phyloP scores from a whole-genome alignment of 2,888 invertebrate species.

The Strigamia maritima region DNA sequence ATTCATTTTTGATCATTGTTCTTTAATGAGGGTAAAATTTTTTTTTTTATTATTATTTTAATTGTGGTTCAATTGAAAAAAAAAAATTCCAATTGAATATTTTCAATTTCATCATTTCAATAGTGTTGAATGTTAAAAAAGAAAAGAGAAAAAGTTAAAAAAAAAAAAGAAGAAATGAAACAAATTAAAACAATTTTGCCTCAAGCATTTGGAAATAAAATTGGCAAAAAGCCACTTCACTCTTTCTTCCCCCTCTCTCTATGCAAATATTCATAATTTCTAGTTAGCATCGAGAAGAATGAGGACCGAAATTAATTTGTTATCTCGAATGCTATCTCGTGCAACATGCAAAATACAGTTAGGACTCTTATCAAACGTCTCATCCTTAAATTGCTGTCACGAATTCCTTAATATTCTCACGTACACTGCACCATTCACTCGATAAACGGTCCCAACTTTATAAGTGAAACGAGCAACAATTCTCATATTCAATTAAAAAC shows the following conservation, averaged over 20 bases:
- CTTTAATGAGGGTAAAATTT: not conserved
- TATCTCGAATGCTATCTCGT: slow-evolving; percentile 25
- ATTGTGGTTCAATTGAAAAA: slow-evolving; percentile 11
- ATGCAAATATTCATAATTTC: not conserved
- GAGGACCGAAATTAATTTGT: slow-evolving; percentile 18
- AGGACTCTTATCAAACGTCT: slow-evolving; percentile 20
- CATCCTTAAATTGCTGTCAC: slow-evolving; percentile 19
- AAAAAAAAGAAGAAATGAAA: not conserved
- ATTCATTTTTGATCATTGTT: not conserved
- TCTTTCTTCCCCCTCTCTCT: not conserved
- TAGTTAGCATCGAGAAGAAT: slow-evolving; percentile 13
- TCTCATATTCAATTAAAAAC: not conserved
- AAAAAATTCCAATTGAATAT: slow-evolving; percentile 5
- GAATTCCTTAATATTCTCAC: slow-evolving; percentile 7
- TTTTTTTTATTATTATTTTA: not conserved
- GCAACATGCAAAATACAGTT: slow-evolving; percentile 23
- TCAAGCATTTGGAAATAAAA: slow-evolving; percentile 9
- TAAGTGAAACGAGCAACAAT: not conserved
- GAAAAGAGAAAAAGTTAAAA: not conserved
- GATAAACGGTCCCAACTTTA: not conserved
- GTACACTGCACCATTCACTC: slow-evolving; percentile 8
- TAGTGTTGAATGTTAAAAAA: not conserved
- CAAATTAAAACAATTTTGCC: slow-evolving; percentile 18
- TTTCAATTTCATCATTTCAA: slow-evolving; percentile 7
- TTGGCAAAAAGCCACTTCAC: slow-evolving; percentile 14